Evolutionary conservation across 1,140 invertebrate species (phyloP), one percentile per base, ranked within the genome.

Genomic region (Conopomorpha cramerella): DNA sequence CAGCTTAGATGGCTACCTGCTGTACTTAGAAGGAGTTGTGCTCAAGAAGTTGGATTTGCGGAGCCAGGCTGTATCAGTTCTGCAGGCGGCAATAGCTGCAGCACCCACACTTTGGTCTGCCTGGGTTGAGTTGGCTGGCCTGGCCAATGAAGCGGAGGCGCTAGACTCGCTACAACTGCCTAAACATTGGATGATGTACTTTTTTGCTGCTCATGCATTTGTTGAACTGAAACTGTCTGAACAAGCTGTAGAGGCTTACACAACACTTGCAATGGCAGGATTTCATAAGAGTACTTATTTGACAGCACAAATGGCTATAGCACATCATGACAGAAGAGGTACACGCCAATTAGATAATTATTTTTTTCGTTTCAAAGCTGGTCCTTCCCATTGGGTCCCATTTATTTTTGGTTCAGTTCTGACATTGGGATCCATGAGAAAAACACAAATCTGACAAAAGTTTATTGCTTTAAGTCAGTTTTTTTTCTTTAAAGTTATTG

Each of bases 171-270:
- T 93, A 4, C 72, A 81, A 25, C 60, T 97, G 16, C 93, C 94
- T 1, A 84, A 89, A 55, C 93, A 96, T 74, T 98, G 96, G 95
- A 94, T 98, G 79, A 92, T 92, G 64, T 84, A 93, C 39, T 93
- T 98, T 51, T 99, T 98, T 65, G 73, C 91, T 39, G 95, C 89
- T 2, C 91, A 96, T 61, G 89, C 91, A 25, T 95, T 92, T 77
- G 81, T 96, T 29, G 94, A 98, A 62, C 76, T 96, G 30, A 92
- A 97, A 49, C 78, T 94, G 16, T 90, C 94, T 53, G 93, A 96
- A 34, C 91, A 96, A 76, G 92, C 93, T 7, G 62, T 97, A 14
- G 84, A 88, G 34, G 84, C 94, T 31, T 97, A 94, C 60, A 84
- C 83, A 44, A 80, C 83, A 17, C 71, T 98, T 4, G 84, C 88